Percentiles rank a stretch among this genome's conserved stretches.
phyloP scores from a whole-genome alignment of 2,113 vertebrate species.

The Campylomormyrus numenius region DNA sequence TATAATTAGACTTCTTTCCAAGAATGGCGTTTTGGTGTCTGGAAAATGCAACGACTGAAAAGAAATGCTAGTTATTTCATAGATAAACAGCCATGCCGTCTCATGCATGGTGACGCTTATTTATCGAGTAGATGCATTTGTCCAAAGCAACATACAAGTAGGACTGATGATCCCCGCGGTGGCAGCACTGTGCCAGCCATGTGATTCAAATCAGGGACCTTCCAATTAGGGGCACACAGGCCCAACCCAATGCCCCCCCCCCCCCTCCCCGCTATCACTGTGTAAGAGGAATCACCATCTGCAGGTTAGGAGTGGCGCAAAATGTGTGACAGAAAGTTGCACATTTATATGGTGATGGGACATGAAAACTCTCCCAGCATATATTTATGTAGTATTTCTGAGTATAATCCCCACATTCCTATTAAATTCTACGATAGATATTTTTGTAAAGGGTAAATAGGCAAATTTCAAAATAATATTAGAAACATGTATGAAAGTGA shows the following conservation, averaged over 20 bases:
- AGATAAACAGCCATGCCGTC: neutral
- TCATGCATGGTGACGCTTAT: neutral
- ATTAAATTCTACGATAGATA: neutral
- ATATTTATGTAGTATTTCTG: neutral
- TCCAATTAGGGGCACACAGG: neutral
- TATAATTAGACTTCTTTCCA: neutral
- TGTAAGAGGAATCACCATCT: neutral
- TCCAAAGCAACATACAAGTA: neutral
- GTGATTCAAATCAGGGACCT: neutral
- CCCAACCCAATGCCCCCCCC: neutral
- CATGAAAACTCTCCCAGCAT: neutral
- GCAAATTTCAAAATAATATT: neutral
- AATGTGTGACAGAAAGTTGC: neutral
- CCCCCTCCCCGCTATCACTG: neutral
- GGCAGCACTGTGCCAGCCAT: neutral
- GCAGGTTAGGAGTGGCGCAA: neutral
- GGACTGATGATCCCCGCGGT: neutral
- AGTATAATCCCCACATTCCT: neutral
- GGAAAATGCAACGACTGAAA: neutral
- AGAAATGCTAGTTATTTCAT: neutral
- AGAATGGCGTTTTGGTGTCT: neutral
- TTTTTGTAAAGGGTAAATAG: neutral
- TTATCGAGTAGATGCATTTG: neutral
- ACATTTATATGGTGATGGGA: neutral
- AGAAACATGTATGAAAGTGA: neutral